Percentiles rank a stretch among this genome's conserved stretches.
Evolutionary conservation across 1,140 invertebrate species (phyloP).

Genomic region (Belonocnema kinseyi): DNA sequence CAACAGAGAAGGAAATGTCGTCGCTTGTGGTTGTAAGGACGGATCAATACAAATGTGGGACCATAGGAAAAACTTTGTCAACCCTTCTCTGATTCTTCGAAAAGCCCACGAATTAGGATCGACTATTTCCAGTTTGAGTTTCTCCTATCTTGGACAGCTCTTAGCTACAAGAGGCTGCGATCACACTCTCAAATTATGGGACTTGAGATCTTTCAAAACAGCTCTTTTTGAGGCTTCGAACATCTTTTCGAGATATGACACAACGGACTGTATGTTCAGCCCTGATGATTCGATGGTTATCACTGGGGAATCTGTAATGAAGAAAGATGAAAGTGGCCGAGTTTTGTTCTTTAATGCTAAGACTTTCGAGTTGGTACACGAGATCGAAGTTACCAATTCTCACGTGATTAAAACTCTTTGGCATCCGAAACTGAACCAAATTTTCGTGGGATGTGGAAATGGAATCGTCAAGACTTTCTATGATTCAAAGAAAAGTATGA

Average conservation of each 20-base stretch:
- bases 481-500: conserved; percentile 88
- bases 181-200: conserved; percentile 97
- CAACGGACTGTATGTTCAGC: conserved; percentile 95
- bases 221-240: conserved; percentile 82
- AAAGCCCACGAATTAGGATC: conserved; percentile 88
- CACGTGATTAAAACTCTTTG: conserved; percentile 93
- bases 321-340: conserved; percentile 83
- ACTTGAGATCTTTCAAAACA: conserved; percentile 89
- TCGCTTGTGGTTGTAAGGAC: conserved; percentile 94
- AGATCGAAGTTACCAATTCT: conserved; percentile 86
- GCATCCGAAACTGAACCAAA: conserved; percentile 98
- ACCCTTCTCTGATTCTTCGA: conserved; percentile 85
- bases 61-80: conserved; percentile 88
- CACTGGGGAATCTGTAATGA: conserved; percentile 90
- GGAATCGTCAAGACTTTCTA: conserved; percentile 94
- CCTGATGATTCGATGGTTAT: conserved; percentile 93
- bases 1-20: conserved; percentile 90
- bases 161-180: conserved; percentile 92
- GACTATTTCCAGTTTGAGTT: conserved; percentile 90
- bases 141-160: conserved; percentile 90
- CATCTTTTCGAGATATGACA: conserved; percentile 91
- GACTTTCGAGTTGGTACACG: conserved; percentile 85
- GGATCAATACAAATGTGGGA: conserved; percentile 99
- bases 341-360: conserved; percentile 89
- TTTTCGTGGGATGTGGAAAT: conserved; percentile 94